These are phyloP conservation scores for Chromobotia macracanthus DNA, from an alignment of 2,797 vertebrate genomes.

Conservation along the genomic window DNA sequence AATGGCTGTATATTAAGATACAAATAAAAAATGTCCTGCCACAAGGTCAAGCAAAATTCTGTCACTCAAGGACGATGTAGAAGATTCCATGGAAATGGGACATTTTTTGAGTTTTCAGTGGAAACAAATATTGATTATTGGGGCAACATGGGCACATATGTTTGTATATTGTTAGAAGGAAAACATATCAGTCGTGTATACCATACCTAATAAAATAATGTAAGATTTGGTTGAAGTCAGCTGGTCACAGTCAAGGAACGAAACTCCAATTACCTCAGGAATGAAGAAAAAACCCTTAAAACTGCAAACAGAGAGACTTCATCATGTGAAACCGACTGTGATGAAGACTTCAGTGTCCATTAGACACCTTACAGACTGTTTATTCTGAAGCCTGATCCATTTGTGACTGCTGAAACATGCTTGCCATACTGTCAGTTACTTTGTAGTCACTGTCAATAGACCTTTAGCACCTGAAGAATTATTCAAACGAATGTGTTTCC, in stretches of 20 bases:
- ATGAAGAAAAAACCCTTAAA: not conserved
- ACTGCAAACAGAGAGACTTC: not conserved
- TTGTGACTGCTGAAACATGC: not conserved
- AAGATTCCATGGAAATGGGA: constrained; percentile 1
- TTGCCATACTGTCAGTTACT: not conserved
- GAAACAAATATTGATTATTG: not conserved
- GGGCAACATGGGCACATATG: not conserved
- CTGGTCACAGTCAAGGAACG: not conserved
- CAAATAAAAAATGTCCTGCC: too few relatives aligned
- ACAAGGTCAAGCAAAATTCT: not conserved
- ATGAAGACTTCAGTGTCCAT: not conserved
- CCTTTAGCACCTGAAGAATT: not conserved
- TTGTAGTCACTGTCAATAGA: not conserved
- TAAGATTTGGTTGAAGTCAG: not conserved
- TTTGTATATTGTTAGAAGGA: not conserved
- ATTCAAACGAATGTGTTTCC: not conserved
- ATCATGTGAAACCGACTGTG: not conserved
- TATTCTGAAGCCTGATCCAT: not conserved
- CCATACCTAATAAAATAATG: not conserved
- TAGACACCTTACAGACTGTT: not conserved
- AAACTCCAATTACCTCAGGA: not conserved
- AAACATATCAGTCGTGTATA: not conserved
- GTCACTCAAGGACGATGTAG: not conserved
- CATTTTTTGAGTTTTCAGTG: not conserved
- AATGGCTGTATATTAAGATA: not conserved